Evolutionary conservation across 2,113 vertebrate species (phyloP).

Genomic region (Sula dactylatra): DNA sequence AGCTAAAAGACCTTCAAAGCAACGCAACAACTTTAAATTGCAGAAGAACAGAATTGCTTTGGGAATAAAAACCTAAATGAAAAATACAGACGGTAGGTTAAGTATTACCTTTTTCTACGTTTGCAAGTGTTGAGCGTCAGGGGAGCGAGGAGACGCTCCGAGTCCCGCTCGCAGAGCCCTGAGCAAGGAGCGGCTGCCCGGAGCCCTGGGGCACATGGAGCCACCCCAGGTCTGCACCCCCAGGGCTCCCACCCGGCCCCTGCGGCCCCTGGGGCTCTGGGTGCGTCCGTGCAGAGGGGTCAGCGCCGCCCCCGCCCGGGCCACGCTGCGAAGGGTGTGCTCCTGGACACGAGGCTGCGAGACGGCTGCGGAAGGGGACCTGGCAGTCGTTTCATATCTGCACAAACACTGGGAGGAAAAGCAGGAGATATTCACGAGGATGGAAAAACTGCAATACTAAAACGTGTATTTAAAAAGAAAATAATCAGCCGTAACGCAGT

Average conservation of each 20-base stretch:
- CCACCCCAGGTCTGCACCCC: too few relatives aligned
- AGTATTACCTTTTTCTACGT: not conserved
- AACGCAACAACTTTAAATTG: not conserved
- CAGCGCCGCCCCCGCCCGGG: not conserved
- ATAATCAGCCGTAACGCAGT: not conserved
- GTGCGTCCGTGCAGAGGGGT: not conserved
- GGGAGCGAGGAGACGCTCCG: not conserved
- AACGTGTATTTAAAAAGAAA: not conserved
- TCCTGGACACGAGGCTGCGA: not conserved
- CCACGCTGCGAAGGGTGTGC: accelerated
- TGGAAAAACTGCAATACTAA: not conserved
- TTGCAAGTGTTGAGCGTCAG: not conserved
- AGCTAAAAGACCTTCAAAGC: not conserved
- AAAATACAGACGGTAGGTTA: not conserved
- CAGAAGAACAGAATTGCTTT: not conserved
- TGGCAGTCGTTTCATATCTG: not conserved
- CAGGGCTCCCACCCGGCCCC: not conserved
- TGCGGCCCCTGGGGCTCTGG: not conserved
- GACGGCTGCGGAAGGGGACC: not conserved
- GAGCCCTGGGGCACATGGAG: not conserved
- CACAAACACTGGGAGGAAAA: not conserved
- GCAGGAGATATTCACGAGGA: not conserved
- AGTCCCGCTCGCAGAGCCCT: not conserved
- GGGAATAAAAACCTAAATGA: not conserved
- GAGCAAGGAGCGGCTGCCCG: not conserved